Evolutionary conservation across 23 tunicate genomes (phyloP).

Genomic region (Phallusia fumigata): DNA sequence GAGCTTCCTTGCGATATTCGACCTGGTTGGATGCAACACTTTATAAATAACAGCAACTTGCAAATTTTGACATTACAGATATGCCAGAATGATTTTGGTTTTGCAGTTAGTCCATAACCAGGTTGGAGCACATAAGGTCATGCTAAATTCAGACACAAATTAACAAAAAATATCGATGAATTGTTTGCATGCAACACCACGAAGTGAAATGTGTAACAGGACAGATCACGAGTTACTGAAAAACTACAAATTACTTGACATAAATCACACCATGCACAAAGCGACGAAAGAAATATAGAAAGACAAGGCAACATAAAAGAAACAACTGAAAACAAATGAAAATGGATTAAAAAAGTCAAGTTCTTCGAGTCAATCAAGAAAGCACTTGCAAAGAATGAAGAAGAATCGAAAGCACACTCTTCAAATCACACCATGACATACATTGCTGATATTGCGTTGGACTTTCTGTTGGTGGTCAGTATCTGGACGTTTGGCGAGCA

Average conservation of each 20-base stretch:
- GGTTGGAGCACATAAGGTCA: too few species aligned
- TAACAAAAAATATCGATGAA: too few species aligned
- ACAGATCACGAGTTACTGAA: too few species aligned
- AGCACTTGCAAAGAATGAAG: not conserved
- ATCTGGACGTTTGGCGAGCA: constrained; percentile 61
- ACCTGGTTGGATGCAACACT: constrained; percentile 20
- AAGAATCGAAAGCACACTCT: not conserved
- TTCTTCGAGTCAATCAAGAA: not conserved
- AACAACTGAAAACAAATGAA: not conserved
- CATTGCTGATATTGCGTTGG: constrained; percentile 84
- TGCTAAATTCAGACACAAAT: too few species aligned
- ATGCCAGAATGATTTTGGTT: too few species aligned
- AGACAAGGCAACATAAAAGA: not conserved
- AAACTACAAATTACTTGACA: not conserved
- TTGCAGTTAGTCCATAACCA: too few species aligned
- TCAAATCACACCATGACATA: constrained; percentile 21
- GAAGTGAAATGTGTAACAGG: too few species aligned
- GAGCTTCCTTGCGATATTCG: constrained; percentile 72
- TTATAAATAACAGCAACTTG: not conserved
- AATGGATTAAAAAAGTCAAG: constrained; percentile 10
- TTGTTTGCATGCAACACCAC: too few species aligned
- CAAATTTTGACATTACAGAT: not conserved
- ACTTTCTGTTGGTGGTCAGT: constrained; percentile 76
- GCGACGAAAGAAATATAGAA: not conserved
- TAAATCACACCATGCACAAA: not conserved